Evolutionary conservation across 2,113 vertebrate species (phyloP).

Genomic region (Pituophis catenifer): DNA sequence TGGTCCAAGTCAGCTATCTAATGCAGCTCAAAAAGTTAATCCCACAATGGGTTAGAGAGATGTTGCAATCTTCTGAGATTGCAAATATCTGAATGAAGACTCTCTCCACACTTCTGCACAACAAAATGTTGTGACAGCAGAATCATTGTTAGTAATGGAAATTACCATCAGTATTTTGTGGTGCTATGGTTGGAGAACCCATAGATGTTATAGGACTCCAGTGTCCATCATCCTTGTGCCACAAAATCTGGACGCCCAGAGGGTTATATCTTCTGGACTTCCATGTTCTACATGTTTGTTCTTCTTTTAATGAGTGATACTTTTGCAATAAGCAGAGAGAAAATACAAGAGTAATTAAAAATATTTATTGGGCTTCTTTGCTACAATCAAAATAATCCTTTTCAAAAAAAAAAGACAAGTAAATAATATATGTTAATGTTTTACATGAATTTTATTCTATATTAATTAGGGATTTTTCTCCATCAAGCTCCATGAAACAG

Average conservation of each 20-base stretch:
- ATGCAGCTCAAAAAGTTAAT: not conserved
- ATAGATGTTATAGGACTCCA: not conserved
- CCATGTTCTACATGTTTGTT: not conserved
- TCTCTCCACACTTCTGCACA: not conserved
- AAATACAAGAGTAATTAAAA: constrained; percentile 65
- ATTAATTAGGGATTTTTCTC: constrained; percentile 58
- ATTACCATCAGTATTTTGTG: not conserved
- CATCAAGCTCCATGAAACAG: constrained; percentile 54
- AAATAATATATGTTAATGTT: constrained; percentile 63
- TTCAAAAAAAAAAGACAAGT: constrained; percentile 43
- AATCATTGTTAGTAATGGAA: not conserved
- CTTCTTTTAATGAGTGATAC: constrained; percentile 31
- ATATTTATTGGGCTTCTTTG: constrained; percentile 63
- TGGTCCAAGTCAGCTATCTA: not conserved
- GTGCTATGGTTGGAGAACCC: not conserved
- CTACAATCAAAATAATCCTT: constrained; percentile 58
- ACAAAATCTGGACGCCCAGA: not conserved
- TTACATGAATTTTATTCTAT: constrained; percentile 56
- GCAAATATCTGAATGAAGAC: not conserved
- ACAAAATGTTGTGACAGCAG: not conserved
- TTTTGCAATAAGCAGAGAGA: constrained; percentile 56
- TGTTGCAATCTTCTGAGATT: not conserved
- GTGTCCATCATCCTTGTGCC: not conserved
- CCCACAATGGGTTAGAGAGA: not conserved
- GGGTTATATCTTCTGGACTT: not conserved